These are phyloP conservation scores for Cryptocephalus primarius DNA, from an alignment of 2,888 invertebrate genomes.

Conservation along the genomic window DNA sequence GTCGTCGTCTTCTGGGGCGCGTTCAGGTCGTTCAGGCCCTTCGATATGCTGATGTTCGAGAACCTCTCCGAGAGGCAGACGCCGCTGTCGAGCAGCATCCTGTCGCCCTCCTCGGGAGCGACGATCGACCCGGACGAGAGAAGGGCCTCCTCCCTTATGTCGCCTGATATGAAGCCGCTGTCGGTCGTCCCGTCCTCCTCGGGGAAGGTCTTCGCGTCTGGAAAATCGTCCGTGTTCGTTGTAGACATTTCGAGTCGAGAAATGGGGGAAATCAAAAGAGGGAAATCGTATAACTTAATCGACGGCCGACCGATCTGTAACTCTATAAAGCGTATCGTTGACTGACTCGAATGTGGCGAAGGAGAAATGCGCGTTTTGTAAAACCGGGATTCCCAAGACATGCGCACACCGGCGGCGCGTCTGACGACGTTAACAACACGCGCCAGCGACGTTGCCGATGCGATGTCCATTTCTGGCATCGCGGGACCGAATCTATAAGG, in stretches of 20 bases:
- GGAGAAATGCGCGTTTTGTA: conserved; percentile 14
- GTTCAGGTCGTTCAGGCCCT: conserved; percentile 32
- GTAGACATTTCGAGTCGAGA: conserved; percentile 13
- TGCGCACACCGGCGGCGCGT: conserved; percentile 21
- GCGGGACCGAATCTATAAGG: too few species aligned
- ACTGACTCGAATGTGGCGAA: conserved; percentile 4
- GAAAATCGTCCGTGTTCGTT: conserved; percentile 14
- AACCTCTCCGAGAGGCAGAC: conserved; percentile 50
- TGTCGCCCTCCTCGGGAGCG: background rate
- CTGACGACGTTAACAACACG: too few species aligned
- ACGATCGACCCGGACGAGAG: conserved; percentile 3
- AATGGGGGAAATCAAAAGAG: background rate
- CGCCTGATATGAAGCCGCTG: conserved; percentile 32
- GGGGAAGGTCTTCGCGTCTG: conserved; percentile 26
- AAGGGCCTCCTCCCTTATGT: conserved; percentile 16
- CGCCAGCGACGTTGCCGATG: too few species aligned
- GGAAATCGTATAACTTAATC: background rate
- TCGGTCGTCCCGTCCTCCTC: conserved; percentile 25
- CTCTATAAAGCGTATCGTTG: conserved; percentile 1
- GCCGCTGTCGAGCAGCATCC: conserved; percentile 56
- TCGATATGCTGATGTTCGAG: conserved; percentile 45
- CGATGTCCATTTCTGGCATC: too few species aligned
- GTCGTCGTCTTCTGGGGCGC: conserved; percentile 11
- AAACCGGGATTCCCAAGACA: conserved; percentile 30
- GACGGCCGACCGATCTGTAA: background rate